These are phyloP conservation scores for Mercenaria mercenaria DNA, from an alignment of 1,140 invertebrate genomes.

Conservation along the genomic window DNA sequence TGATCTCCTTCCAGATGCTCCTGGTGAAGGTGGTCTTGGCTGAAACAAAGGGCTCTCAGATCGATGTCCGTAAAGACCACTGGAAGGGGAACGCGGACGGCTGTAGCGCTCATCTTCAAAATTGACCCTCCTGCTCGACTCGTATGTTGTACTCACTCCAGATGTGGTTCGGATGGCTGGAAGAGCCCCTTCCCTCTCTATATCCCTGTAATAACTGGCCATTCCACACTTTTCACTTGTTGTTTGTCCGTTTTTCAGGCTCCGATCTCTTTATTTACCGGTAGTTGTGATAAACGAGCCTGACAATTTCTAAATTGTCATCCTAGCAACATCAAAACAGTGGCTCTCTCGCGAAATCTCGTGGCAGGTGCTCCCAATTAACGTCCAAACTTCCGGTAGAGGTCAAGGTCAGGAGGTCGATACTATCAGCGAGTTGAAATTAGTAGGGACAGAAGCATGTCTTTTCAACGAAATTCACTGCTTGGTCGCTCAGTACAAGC, in stretches of 20 bases:
- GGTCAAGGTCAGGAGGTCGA: no score
- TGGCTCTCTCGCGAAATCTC: constrained; percentile 39
- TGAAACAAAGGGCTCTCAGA: constrained; percentile 61
- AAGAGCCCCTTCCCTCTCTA: constrained; percentile 67
- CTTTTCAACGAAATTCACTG: no score
- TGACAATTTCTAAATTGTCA: constrained; percentile 44
- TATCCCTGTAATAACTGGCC: constrained; percentile 72
- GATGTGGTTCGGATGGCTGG: constrained; percentile 65
- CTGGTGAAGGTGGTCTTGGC: constrained; percentile 71
- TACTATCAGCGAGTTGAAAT: no score
- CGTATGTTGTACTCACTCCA: not conserved
- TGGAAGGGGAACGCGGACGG: constrained; percentile 17
- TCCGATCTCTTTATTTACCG: constrained; percentile 12
- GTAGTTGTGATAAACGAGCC: constrained; percentile 48
- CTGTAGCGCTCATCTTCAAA: constrained; percentile 61
- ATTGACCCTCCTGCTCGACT: constrained; percentile 41
- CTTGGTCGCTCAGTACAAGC: no score
- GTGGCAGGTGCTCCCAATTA: constrained; percentile 52
- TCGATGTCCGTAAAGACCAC: not conserved
- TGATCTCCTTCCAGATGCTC: constrained; percentile 41
- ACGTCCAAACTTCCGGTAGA: not conserved
- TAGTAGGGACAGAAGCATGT: no score
- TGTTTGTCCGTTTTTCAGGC: not conserved
- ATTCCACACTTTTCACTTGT: constrained; percentile 38
- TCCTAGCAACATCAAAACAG: constrained; percentile 66